These are phyloP conservation scores for Macrocentrus cingulum DNA, from an alignment of 1,140 invertebrate genomes.

Conservation along the genomic window DNA sequence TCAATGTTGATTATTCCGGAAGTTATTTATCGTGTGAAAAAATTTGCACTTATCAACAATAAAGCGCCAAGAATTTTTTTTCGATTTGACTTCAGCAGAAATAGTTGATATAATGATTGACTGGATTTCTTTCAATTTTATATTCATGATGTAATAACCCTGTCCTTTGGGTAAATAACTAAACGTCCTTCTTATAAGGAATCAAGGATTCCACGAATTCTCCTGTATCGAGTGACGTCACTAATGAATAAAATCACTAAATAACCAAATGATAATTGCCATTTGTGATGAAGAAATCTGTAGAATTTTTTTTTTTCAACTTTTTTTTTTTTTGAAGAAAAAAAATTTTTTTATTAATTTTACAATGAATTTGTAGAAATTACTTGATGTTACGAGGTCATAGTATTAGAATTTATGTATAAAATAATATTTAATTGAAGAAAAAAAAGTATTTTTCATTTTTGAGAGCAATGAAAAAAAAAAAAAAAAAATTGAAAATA, in stretches of 20 bases:
- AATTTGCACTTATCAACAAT: too few species aligned
- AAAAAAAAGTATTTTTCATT: too few species aligned
- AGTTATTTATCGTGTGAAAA: too few species aligned
- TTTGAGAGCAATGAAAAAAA: too few species aligned
- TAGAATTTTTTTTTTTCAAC: too few species aligned
- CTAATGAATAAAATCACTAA: too few species aligned
- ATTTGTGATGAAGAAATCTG: too few species aligned
- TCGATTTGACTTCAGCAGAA: background rate
- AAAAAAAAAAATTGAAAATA: too few species aligned
- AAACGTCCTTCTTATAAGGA: background rate
- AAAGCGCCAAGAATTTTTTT: background rate
- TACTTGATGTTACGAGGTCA: conserved; percentile 8
- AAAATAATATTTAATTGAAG: too few species aligned
- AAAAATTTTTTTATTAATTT: conserved; percentile 1
- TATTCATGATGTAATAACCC: conserved; percentile 4
- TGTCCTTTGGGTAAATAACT: background rate
- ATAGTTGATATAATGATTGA: background rate
- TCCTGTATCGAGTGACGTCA: conserved; percentile 3
- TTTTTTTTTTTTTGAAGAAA: background rate
- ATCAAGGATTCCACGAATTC: conserved; percentile 14
- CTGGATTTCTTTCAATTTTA: background rate
- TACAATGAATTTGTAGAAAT: conserved; percentile 1
- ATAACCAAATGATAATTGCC: background rate
- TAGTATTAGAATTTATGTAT: too few species aligned
- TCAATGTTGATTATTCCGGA: too few species aligned